Evolutionary conservation across 1,140 invertebrate species (phyloP).

Genomic region (Euwallacea similis): DNA sequence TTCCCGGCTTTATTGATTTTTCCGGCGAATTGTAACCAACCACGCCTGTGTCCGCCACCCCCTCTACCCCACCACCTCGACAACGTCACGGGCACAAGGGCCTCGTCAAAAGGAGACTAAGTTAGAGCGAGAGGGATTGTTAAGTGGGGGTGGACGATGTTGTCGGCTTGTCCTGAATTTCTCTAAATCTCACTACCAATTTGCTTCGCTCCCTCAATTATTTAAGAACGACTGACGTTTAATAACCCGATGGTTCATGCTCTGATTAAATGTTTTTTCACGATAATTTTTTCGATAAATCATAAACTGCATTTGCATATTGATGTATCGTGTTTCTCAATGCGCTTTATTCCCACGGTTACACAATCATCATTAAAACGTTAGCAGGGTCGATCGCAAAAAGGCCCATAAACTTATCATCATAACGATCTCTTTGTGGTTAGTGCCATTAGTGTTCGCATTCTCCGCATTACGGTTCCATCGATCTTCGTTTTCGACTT

Average conservation of each 20-base stretch:
- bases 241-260: no score
- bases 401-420: slow-evolving; percentile 30
- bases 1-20: slow-evolving; percentile 33
- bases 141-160: neutral
- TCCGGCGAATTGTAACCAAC: slow-evolving; percentile 25
- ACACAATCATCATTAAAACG: slow-evolving; percentile 23
- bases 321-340: neutral
- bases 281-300: no score
- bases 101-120: slow-evolving; percentile 18
- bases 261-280: no score
- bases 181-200: neutral
- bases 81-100: slow-evolving; percentile 16
- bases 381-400: slow-evolving; percentile 19
- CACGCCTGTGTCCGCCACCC: slow-evolving; percentile 29
- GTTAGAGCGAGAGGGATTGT: slow-evolving; percentile 4
- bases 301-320: no score
- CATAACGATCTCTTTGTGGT: slow-evolving; percentile 28
- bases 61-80: neutral
- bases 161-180: neutral
- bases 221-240: no score
- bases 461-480: slow-evolving; percentile 17
- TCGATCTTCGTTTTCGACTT: slow-evolving; percentile 24
- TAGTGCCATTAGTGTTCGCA: slow-evolving; percentile 18
- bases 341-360: slow-evolving; percentile 17
- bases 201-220: no score